Conservation (phyloP, 2,113 vertebrate genomes). For the Solenodon paradoxus region DNA sequence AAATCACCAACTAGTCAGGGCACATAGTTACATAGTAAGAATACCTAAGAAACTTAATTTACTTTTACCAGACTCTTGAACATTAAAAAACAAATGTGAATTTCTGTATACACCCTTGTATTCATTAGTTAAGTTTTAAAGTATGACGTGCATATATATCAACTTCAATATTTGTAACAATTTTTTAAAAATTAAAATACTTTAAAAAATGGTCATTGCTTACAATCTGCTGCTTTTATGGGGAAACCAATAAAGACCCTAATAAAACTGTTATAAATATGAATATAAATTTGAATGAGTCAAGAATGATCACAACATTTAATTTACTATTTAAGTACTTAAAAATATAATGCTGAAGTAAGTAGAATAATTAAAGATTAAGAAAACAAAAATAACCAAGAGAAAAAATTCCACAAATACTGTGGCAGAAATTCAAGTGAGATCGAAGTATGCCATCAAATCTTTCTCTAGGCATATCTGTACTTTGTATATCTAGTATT, state of each 20-base stretch:
- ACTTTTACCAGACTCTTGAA: not conserved
- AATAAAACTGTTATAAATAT: not conserved
- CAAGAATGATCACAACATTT: not conserved
- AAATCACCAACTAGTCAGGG: not conserved
- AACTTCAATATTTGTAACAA: not conserved
- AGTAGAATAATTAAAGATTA: slow-evolving; percentile 1
- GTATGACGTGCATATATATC: not conserved
- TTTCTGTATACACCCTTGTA: not conserved
- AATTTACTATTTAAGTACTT: not conserved
- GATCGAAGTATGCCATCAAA: not conserved
- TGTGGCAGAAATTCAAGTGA: not conserved
- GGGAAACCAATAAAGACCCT: not conserved
- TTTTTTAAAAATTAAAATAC: not conserved
- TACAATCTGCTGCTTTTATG: not conserved
- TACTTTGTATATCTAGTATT: not conserved
- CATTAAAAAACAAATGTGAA: not conserved
- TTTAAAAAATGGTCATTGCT: not conserved
- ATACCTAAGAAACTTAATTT: not conserved
- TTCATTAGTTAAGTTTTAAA: not conserved
- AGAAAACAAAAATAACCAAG: not conserved
- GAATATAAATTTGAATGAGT: not conserved
- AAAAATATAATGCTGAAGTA: not conserved
- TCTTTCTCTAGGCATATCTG: not conserved
- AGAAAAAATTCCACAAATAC: not conserved
- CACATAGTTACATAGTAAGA: not conserved